Conservation (phyloP, 2,888 invertebrate species). For the Oscheius sp. region DNA sequence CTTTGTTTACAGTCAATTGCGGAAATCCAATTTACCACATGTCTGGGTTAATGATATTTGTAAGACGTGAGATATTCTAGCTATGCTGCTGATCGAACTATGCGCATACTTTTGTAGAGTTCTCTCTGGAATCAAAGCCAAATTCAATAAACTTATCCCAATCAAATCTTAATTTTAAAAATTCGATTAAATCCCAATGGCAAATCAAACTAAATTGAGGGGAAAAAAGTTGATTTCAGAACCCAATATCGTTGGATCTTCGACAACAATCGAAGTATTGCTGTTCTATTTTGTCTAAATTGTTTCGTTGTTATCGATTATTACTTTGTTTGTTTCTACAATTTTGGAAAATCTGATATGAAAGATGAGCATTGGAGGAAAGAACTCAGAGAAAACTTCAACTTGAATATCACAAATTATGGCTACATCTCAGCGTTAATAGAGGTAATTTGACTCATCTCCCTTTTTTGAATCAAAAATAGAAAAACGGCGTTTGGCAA, state of each 20-base stretch:
- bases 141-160: background rate
- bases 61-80: no score
- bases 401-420: conserved; percentile 3
- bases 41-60: no score
- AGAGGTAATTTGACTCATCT: conserved; percentile 6
- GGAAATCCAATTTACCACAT: background rate
- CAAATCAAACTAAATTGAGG: no score
- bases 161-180: background rate
- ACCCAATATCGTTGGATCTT: conserved; percentile 7
- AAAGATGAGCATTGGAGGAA: conserved; percentile 17
- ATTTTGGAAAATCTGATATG: conserved; percentile 9
- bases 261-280: conserved; percentile 3
- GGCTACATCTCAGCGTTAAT: conserved; percentile 19
- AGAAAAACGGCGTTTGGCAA: background rate
- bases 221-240: background rate
- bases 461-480: no score
- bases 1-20: background rate
- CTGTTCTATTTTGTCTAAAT: background rate
- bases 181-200: background rate
- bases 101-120: no score
- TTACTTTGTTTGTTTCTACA: conserved; percentile 21
- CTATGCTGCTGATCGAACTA: no score
- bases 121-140: background rate
- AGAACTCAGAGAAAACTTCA: background rate
- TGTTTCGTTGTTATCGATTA: conserved; percentile 16